Base-by-base conservation (phyloP, 2,113 vertebrate genomes). In the Illadopsis cleaveri region DNA sequence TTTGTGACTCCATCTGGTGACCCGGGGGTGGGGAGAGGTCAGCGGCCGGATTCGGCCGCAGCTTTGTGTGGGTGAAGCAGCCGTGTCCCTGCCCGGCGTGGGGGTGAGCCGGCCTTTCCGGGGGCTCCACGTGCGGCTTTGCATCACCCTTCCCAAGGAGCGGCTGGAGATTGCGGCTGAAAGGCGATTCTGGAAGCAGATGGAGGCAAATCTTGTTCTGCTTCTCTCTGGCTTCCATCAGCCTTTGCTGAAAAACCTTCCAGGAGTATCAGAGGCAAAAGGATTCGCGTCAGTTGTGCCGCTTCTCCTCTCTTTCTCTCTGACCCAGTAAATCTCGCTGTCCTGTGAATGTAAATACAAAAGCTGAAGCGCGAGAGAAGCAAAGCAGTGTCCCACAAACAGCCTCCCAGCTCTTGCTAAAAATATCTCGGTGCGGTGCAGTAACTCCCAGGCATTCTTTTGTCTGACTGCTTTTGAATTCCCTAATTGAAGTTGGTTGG, bases 391-490 rank as follows among this genome's bases (percentile, higher is more conserved):
- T 82, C 93, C 91, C 79, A 76, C 86, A 85, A 76, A 84, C 96
- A 86, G 93, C 93, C 85, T 93, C 92, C 77, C 86, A 72, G 83
- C 86, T 45, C 91, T 48, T 50, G 93, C 93, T 93, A 91, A 97
- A 97, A 97, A 97, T 96, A 96, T 82, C 96, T 65, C 73, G 13
- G 91, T 88, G 93, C 89, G 87, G 93, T 93, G 83, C 93, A 96
- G 94, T 96, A 90, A 94, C 93, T 96, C 97, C 96, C 90, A 94
- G 96, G 93, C 95, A 95, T 96, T 91, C 92, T 95, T 97, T 96
- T 97, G 97, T 97, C 94, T 96, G 96, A 70, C 89, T 89, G 93
- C 92, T 73, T 94, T 91, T 86, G 92, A 95, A 86, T 96, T 96
- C 97, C 89, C 71, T 94, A 79, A 83, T 85, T 84, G 91, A 92